Base-by-base conservation (phyloP, 2,113 vertebrate species). In the Dascyllus trimaculatus region DNA sequence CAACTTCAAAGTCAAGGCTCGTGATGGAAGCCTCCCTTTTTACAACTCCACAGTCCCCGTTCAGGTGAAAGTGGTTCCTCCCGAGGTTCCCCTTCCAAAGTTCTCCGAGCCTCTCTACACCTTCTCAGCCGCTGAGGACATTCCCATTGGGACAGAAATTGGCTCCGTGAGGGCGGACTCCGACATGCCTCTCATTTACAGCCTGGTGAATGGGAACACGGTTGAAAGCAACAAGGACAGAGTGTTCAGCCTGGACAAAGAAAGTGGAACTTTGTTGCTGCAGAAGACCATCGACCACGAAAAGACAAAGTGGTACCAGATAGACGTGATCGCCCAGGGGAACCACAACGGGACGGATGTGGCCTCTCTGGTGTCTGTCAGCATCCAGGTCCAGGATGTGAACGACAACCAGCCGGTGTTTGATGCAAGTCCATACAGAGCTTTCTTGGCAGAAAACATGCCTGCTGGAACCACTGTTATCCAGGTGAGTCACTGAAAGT, bases 51-150 rank as follows among this genome's bases (percentile, higher is more conserved):
- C 95, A 5, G 96, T 98, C 45, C 97, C 96, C 0, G 94, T 99
- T 25, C 94, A 95, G 62, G 94, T 99, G 51, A 97, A 96, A 72
- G 96, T 99, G 43, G 94, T 98, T 57, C 95, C 97, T 49, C 96
- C 95, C 0, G 96, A 98, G 60, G 94, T 97, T 22, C 91, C 95
- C 38, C 92, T 99, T 17, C 98, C 98, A 0, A 96, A 96, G 77
- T 99, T 99, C 92, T 97, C 97, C 10, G 98, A 99, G 84, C 98
- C 98, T 19, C 92, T 99, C 17, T 99, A 99, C 84, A 95, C 94
- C 0, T 99, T 99, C 88, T 97, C 98, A 3, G 96, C 96, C 18
- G 92, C 96, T 2, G 98, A 99, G 72, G 97, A 99, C 81, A 92
- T 96, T 62, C 95, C 96, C 7, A 86, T 96, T 3, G 98, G 98